phyloP scores from a whole-genome alignment of 2,888 invertebrate genomes.

The Drosophila testacea region DNA sequence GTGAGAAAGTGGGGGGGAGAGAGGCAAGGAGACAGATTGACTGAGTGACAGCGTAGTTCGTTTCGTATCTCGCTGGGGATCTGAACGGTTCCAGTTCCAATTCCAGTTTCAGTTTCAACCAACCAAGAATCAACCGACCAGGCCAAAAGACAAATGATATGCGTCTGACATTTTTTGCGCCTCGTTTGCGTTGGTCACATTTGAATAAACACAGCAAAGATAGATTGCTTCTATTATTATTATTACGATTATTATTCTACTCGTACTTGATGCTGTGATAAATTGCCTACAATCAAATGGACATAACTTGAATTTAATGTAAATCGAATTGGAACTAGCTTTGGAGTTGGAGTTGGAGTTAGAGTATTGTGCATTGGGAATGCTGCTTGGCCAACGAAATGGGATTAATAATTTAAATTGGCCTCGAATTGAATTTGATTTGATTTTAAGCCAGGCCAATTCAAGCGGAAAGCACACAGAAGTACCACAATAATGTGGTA shows the following conservation, averaged over 20 bases:
- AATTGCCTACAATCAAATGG: conserved; percentile 57
- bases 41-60: conserved; percentile 23
- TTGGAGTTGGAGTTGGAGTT: conserved; percentile 44
- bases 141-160: conserved; percentile 59
- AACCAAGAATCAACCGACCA: background rate
- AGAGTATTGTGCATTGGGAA: conserved; percentile 28
- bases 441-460: conserved; percentile 27
- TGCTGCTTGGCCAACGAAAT: conserved; percentile 14
- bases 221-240: conserved; percentile 16
- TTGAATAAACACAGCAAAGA: conserved; percentile 34
- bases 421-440: conserved; percentile 36
- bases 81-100: background rate
- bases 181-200: conserved; percentile 40
- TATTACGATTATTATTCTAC: conserved; percentile 13
- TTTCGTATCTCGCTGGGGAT: conserved; percentile 15
- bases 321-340: conserved; percentile 51
- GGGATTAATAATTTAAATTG: conserved; percentile 48
- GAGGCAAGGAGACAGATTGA: conserved; percentile 21
- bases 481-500: conserved; percentile 2
- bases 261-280: conserved; percentile 20
- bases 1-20: background rate
- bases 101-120: background rate
- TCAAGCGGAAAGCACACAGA: conserved; percentile 26
- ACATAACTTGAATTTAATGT: conserved; percentile 51
- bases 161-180: conserved; percentile 35